These are phyloP conservation scores for Oncorhynchus kisutch DNA, from an alignment of 2,113 vertebrate species.

Conservation along the genomic window DNA sequence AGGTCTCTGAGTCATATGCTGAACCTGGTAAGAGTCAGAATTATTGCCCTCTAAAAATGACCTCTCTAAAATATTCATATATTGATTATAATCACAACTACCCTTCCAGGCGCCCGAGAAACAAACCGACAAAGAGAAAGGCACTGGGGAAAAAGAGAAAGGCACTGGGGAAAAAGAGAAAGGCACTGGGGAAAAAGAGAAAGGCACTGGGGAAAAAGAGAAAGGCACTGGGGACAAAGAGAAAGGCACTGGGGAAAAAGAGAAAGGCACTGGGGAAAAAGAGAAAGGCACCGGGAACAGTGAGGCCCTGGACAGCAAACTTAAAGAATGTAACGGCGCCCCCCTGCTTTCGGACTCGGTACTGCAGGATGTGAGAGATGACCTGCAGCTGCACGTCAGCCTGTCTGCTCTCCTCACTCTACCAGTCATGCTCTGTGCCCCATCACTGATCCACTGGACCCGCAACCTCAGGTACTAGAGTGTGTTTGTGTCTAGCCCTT, in stretches of 20 bases:
- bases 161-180: constrained; percentile 47
- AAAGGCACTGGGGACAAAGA: constrained; percentile 40
- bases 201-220: constrained; percentile 40
- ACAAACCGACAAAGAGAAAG: constrained; percentile 55
- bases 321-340: constrained; percentile 47
- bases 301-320: neutral
- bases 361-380: constrained; percentile 73
- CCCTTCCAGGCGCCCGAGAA: constrained; percentile 60
- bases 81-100: neutral
- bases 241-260: constrained; percentile 42
- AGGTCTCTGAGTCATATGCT: constrained; percentile 77
- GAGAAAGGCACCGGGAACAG: constrained; percentile 40
- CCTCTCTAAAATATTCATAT: neutral
- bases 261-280: constrained; percentile 32
- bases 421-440: constrained; percentile 80
- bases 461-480: constrained; percentile 87
- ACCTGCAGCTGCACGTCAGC: constrained; percentile 83
- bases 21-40: constrained; percentile 75
- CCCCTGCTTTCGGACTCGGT: constrained; percentile 57
- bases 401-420: constrained; percentile 79
- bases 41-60: neutral
- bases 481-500: neutral
- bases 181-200: constrained; percentile 32
- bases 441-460: constrained; percentile 89
- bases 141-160: constrained; percentile 36